A percentile compares a stretch with the other conserved stretches of the same genome.
These are phyloP conservation scores for Sebastes matsubarae DNA, from an alignment of 2,797 vertebrate genomes.

Conservation along the genomic window DNA sequence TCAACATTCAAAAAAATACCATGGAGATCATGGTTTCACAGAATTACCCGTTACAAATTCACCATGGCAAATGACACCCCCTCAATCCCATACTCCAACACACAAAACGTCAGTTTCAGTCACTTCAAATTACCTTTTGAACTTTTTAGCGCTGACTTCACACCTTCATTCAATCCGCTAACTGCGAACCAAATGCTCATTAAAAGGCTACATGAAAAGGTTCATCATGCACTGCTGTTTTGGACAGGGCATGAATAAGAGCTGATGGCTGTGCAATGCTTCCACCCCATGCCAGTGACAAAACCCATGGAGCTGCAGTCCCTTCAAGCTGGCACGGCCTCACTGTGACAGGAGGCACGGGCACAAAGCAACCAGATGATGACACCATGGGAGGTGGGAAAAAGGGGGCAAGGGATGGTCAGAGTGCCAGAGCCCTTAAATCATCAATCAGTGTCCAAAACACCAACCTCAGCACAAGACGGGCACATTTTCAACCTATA, in stretches of 20 bases:
- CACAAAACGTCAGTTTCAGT: neutral
- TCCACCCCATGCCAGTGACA: conserved; percentile 33
- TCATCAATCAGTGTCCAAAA: conserved; percentile 49
- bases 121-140: neutral
- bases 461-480: conserved; percentile 3
- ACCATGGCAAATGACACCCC: neutral
- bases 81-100: neutral
- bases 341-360: conserved; percentile 61
- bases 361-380: conserved; percentile 68
- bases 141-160: neutral
- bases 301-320: conserved; percentile 34
- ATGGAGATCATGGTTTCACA: neutral
- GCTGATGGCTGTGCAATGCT: conserved; percentile 24
- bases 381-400: conserved; percentile 54
- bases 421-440: conserved; percentile 32
- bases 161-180: neutral
- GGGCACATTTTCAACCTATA: neutral
- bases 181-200: neutral
- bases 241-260: neutral
- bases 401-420: conserved; percentile 39
- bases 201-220: neutral
- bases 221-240: neutral
- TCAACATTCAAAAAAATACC: neutral
- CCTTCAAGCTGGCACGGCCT: conserved; percentile 55
- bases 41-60: neutral